Evolutionary conservation across 2,888 invertebrate genomes (phyloP).

Genomic region (Trichopoda pennipes): DNA sequence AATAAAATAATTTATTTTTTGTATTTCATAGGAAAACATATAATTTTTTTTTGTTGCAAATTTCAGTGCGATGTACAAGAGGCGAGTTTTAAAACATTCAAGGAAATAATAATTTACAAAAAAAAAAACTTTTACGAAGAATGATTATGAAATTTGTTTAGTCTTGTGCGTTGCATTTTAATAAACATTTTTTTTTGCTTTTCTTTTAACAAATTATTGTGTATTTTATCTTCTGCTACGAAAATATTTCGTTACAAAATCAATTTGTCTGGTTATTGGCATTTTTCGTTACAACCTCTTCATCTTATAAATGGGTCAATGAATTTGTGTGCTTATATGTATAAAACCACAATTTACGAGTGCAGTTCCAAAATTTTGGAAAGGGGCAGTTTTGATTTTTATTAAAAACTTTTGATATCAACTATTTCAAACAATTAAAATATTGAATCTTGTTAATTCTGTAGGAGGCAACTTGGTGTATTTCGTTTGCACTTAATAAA

Average conservation of each 20-base stretch:
- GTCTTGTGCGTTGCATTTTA: conserved; percentile 14
- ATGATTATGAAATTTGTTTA: conserved; percentile 33
- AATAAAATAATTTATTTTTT: not conserved
- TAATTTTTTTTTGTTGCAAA: conserved; percentile 34
- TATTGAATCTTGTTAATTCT: too few relatives aligned
- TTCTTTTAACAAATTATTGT: not conserved
- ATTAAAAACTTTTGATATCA: too few relatives aligned
- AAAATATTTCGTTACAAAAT: conserved; percentile 36
- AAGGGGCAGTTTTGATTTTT: too few relatives aligned
- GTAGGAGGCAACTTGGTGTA: too few relatives aligned
- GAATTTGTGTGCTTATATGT: not conserved
- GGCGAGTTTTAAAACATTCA: not conserved
- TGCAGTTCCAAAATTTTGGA: not conserved
- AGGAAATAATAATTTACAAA: conserved; percentile 35
- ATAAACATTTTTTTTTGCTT: not conserved
- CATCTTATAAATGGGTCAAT: conserved; percentile 49
- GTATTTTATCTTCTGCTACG: not conserved
- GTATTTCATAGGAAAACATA: not conserved
- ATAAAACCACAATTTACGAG: not conserved
- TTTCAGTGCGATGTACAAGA: not conserved
- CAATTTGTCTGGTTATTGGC: conserved; percentile 12
- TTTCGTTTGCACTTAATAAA: too few relatives aligned
- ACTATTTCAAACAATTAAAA: too few relatives aligned
- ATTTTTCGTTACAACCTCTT: conserved; percentile 10
- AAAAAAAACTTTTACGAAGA: conserved; percentile 4